Percentiles rank a stretch among this genome's conserved stretches.
Conservation (phyloP, 37 sponge, comb jelly and placozoan genomes). For the Chondrilla cf. caribensis region DNA sequence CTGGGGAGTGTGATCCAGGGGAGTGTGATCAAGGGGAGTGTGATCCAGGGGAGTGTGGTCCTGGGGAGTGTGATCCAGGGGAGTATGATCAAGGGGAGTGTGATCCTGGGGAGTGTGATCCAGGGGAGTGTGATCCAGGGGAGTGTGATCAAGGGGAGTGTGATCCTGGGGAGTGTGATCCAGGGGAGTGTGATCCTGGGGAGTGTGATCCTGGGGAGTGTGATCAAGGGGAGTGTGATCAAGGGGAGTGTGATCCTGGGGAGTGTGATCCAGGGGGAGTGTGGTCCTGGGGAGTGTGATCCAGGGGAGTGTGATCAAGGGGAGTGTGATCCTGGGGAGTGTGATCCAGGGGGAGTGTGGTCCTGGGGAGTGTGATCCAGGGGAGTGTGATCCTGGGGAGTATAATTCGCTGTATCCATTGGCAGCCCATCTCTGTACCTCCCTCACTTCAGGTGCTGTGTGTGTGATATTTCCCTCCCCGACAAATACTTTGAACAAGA, state of each 20-base stretch:
- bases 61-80: background rate
- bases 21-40: too few relatives aligned
- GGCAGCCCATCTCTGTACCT: background rate
- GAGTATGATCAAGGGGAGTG: too few relatives aligned
- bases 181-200: background rate
- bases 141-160: background rate
- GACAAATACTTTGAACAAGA: conserved; percentile 58
- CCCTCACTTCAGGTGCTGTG: conserved; percentile 42
- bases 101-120: too few relatives aligned
- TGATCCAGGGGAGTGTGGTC: background rate
- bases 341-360: too few relatives aligned
- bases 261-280: background rate
- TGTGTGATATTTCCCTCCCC: conserved; percentile 47
- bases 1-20: too few relatives aligned
- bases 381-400: background rate
- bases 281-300: too few relatives aligned
- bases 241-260: background rate
- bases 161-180: too few relatives aligned
- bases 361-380: background rate
- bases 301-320: background rate
- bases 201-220: background rate
- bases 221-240: background rate
- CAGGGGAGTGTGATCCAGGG: too few relatives aligned
- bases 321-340: background rate
- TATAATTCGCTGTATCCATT: background rate